Percentiles rank a stretch among this genome's conserved stretches.
These are phyloP conservation scores for Lasioglossum figueresi DNA, from an alignment of 2,888 invertebrate species.

Conservation along the genomic window DNA sequence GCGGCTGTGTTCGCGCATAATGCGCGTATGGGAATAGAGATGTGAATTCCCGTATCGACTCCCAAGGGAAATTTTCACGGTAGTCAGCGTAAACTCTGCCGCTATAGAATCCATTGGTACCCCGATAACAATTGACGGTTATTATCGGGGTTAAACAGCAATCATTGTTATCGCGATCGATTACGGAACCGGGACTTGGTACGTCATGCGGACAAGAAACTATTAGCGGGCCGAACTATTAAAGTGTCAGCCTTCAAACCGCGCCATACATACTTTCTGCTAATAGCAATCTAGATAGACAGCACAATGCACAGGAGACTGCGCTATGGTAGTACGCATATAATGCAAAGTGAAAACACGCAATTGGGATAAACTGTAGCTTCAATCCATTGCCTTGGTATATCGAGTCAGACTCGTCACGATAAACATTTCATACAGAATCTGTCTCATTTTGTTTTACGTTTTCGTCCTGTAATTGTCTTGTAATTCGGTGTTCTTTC, in stretches of 20 bases:
- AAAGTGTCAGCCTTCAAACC: not conserved
- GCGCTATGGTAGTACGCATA: not conserved
- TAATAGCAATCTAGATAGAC: not conserved
- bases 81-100: slow-evolving; percentile 72
- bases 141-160: slow-evolving; percentile 51
- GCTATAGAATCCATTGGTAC: slow-evolving; percentile 29
- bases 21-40: slow-evolving; percentile 34
- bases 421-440: too few relatives aligned
- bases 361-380: not conserved
- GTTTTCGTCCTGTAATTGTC: too few relatives aligned
- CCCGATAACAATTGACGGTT: slow-evolving; percentile 56
- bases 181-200: not conserved
- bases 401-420: too few relatives aligned
- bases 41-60: slow-evolving; percentile 51
- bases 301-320: not conserved
- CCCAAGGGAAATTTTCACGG: slow-evolving; percentile 79
- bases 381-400: not conserved
- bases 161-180: slow-evolving; percentile 24
- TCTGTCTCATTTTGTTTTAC: too few relatives aligned
- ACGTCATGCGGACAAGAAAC: not conserved
- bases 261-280: not conserved
- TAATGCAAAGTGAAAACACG: not conserved
- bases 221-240: not conserved
- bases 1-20: not conserved
- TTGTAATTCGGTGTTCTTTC: too few relatives aligned